Percentiles rank a stretch among this genome's conserved stretches.
Conservation (phyloP, 2,113 vertebrate species). For the Aspiorhynchus laticeps region DNA sequence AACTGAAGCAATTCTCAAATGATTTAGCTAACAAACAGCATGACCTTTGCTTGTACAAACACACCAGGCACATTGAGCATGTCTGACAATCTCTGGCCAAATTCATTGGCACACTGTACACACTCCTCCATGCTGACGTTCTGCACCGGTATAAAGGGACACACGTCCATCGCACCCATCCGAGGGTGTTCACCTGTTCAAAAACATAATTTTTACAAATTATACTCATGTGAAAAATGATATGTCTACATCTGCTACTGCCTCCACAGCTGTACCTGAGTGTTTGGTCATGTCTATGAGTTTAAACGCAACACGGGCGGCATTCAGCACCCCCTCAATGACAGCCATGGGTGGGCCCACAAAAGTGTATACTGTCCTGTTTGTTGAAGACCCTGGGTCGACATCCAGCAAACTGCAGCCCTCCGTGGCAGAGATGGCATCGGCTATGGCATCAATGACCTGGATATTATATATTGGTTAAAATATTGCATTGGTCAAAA, state of each 20-base stretch:
- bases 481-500: too few species aligned
- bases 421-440: conserved; percentile 76
- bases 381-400: conserved; percentile 88
- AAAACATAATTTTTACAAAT: too few species aligned
- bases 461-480: conserved; percentile 56
- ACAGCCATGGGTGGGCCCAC: conserved; percentile 83
- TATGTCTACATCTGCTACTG: neutral
- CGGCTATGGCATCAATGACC: conserved; percentile 85
- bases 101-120: conserved; percentile 79
- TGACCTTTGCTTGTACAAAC: neutral
- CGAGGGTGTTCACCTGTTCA: conserved; percentile 90
- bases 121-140: conserved; percentile 89
- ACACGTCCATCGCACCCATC: conserved; percentile 91
- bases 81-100: conserved; percentile 79
- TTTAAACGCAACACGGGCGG: conserved; percentile 78
- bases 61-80: conserved; percentile 87
- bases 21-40: neutral
- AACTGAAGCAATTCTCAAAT: neutral
- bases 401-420: conserved; percentile 90
- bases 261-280: conserved; percentile 71
- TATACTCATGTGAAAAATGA: neutral
- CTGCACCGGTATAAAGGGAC: conserved; percentile 92
- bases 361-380: conserved; percentile 94
- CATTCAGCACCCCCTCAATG: conserved; percentile 83
- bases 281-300: conserved; percentile 92